Evolutionary conservation across 64 coral and sea anemone species (phyloP), one percentile per base, ranked within the genome.

Genomic region (Porites lutea): DNA sequence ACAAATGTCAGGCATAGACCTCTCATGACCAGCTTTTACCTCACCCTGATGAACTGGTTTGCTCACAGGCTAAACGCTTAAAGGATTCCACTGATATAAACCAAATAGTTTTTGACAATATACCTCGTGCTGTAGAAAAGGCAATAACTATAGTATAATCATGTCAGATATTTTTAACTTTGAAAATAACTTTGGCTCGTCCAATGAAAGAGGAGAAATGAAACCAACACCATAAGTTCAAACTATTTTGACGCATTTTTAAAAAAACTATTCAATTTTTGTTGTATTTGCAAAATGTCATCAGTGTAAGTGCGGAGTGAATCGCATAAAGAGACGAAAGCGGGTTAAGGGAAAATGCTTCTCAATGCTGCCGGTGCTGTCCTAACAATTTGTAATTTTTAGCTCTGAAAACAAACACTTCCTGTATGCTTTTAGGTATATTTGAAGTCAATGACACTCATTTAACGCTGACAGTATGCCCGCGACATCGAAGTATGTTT

Each of bases 381-480:
- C 68, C 23, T 71, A 71, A 44, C 68, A 71, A 71, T 71, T 71
- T 71, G 68, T 71, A 71, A 71, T 71, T 71, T 71, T 71, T 37
- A 71, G 22, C 68, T 71, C 20, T 44, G 68, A 71, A 71, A 71
- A 71, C 18, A 71, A 37, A 37, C 68, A 71, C 68, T 71, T 70
- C 61, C 27, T 70, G 47, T 22, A 69, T 71, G 19, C 68, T 71
- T 72, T 6, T 53, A 87, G 85, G 50, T 23, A 87, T 87, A 57
- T 87, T 74, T 73, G 85, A 87, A 5, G 18, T 87, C 67, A 27
- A 87, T 59, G 85, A 73, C 8, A 15, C 21, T 13, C 52, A 87
- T 21, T n/a, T 87, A 43, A 87, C 50, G 1, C 8, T 87, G 49
- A 73, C 85, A 57, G 85, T 87, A 20, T 87, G 85, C 67, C 52